Evolutionary conservation across 2,113 vertebrate species (phyloP), one percentile per base, ranked within the genome.

Genomic region (Paramisgurnus dabryanus): DNA sequence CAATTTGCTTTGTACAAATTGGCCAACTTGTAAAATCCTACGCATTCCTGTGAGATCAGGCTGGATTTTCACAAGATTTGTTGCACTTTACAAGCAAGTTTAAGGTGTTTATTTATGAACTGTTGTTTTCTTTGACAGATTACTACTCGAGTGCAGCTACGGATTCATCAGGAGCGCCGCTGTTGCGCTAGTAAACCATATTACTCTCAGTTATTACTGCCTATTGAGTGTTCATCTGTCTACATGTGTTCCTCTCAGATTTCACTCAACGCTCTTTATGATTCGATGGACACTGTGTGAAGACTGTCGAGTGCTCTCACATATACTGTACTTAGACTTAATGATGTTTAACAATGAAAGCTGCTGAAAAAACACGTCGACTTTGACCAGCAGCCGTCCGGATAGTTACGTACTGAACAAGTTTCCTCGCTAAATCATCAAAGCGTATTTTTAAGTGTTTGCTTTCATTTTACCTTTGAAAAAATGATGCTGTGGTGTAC

Each of bases 131-230:
- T 22, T 53, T 61, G 27, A 15, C 82, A 92, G 91, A 79, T 5
- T 88, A 89, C 67, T 90, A 89, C 47, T 92, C 92, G 91, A 93
- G 93, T 84, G 91, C 90, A 71, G 87, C 91, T 18, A 95, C 94
- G 0, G 95, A 98, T 87, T 98, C 94, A 0, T 98, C 97, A 0
- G 98, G 96, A 11, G 93, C 95, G 6, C 96, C 96, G 13, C 91
- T 99, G 86, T 93, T 99, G n/a, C 91, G 93, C 66, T 83, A 66
- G 76, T 76, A n/a, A 10, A 0, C 57, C 60, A 80, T 91, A 84
- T 84, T 68, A 71, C 7, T 18, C 22, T 77, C n/a, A 22, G 6
- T 63, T 75, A 45, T 7, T 72, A 45, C 39, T 61, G 43, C 73
- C 60, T 63, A 10, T 8, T 22, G 45, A 75, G 72, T 75, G 73